A percentile compares a stretch with the other conserved stretches of the same genome.
Conservation (phyloP, 2,113 vertebrate genomes). For the Gracilinanus agilis region DNA sequence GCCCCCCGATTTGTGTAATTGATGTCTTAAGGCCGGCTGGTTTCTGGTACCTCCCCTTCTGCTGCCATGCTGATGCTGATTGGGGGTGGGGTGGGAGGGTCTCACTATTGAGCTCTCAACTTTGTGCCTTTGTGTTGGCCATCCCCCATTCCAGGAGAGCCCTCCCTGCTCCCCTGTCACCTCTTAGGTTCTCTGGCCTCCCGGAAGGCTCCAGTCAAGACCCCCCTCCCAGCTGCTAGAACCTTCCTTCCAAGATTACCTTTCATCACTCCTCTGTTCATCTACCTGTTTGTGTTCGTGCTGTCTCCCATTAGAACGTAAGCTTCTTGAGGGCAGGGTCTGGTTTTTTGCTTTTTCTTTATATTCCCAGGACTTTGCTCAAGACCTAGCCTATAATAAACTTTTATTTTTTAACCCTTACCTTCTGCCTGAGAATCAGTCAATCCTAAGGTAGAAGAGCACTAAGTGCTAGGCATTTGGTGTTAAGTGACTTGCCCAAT, state of each 20-base stretch:
- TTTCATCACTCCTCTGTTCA: not conserved
- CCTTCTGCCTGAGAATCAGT: too few species aligned
- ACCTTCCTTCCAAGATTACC: not conserved
- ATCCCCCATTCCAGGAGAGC: too few species aligned
- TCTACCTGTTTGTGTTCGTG: not conserved
- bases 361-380: not conserved
- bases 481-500: too few species aligned
- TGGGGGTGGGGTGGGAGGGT: too few species aligned
- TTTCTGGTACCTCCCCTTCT: not conserved
- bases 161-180: too few species aligned
- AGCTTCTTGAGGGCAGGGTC: not conserved
- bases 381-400: not conserved
- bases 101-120: not conserved
- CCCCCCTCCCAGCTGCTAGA: not conserved
- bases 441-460: too few species aligned
- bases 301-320: not conserved
- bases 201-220: not conserved
- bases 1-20: not conserved
- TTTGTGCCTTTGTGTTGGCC: not conserved
- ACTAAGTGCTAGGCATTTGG: too few species aligned
- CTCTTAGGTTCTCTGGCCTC: not conserved
- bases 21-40: not conserved
- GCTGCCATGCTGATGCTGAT: not conserved
- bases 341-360: not conserved
- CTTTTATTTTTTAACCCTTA: not conserved